A percentile compares a stretch with the other conserved stretches of the same genome.
Conservation (phyloP, 2,113 vertebrate genomes). For the Sapajus apella region DNA sequence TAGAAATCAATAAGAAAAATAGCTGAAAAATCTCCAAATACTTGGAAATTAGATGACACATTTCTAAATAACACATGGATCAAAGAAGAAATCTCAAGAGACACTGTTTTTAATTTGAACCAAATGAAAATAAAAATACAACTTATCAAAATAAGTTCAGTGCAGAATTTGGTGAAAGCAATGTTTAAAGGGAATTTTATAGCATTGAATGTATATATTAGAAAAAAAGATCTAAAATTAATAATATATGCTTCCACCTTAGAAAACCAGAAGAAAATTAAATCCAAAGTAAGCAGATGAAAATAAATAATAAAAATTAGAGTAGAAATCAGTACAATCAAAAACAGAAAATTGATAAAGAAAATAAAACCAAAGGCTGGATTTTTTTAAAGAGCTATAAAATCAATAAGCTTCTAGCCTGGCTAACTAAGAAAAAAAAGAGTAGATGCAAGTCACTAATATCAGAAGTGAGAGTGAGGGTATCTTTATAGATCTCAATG, state of each 20-base stretch:
- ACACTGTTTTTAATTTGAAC: neutral
- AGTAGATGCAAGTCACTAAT: neutral
- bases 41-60: neutral
- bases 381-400: neutral
- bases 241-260: neutral
- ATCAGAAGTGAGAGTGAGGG: neutral
- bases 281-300: neutral
- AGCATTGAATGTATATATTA: neutral
- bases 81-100: constrained; percentile 10
- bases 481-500: neutral
- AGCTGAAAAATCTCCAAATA: neutral
- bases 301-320: neutral
- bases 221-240: neutral
- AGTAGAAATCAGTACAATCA: neutral
- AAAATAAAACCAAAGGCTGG: neutral
- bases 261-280: neutral
- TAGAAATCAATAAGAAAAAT: constrained; percentile 1
- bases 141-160: neutral
- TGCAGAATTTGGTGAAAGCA: neutral
- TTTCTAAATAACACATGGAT: neutral
- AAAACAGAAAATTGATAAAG: neutral
- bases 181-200: neutral
- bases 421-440: neutral
- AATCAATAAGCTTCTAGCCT: neutral
- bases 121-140: neutral